Base-by-base conservation (phyloP, 2,113 vertebrate genomes). In the Mirza zaza region DNA sequence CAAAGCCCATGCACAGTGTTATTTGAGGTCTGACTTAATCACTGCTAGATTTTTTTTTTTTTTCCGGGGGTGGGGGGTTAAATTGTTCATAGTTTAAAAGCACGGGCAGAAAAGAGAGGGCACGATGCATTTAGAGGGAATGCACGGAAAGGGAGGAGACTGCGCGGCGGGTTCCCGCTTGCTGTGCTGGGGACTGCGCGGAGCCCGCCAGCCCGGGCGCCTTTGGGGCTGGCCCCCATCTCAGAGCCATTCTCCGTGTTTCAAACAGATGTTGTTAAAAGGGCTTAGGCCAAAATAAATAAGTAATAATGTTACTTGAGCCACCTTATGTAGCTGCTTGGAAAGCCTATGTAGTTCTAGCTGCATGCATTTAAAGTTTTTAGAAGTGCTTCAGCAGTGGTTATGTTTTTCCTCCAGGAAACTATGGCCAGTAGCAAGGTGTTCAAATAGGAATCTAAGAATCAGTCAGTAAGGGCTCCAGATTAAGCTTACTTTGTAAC, bases 1-100 rank as follows among this genome's bases (percentile, higher is more conserved):
- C 95, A 93, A 97, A 97, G 80, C 92, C 96, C 96, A 75, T 93
- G 94, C 86, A 77, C 98, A 97, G 98, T 98, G 98, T 98, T 97
- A 98, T 97, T 95, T 95, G 97, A 98, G 96, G 97, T 97, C 98
- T 91, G 83, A 96, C 90, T 94, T 93, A 97, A 97, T 98, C 98
- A 97, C 94, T 96, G 96, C 96, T 97, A 96, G 95, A 57, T 93
- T 57, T 87, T 67, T 71, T 15, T 97, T 52, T 71, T 27, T 86
- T 96, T 84, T 50, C n/a, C n/a, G 6, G 45, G 45, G 45, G 45
- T 7, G 45, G 45, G 45, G 45, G 0, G 50, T 52, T 52, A 14
- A 57, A 57, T 21, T 84, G 97, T 90, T 68, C n/a, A 52, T 81
- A 92, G 95, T 95, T 89, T 92, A 87, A 98, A 96, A 97, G 91